Percentiles rank a stretch among this genome's conserved stretches.
Evolutionary conservation across 1,140 invertebrate species (phyloP).

Genomic region (Sitobion miscanthi): DNA sequence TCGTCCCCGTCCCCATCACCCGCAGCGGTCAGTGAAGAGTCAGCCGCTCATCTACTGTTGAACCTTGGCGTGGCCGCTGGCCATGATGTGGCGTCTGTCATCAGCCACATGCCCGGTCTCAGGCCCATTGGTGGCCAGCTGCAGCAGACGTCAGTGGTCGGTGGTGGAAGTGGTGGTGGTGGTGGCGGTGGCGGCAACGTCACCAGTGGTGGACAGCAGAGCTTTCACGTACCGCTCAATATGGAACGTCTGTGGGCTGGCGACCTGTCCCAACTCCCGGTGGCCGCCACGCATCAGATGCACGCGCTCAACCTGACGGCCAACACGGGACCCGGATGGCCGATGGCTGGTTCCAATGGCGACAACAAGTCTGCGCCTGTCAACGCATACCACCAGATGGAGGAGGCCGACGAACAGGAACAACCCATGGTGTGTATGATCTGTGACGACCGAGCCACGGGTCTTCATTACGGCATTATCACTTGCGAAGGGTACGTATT

Average conservation of each 20-base stretch:
- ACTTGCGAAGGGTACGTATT: constrained; percentile 87
- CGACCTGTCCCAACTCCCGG: constrained; percentile 80
- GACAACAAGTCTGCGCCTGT: constrained; percentile 58
- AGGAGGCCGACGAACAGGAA: constrained; percentile 80
- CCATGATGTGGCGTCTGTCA: constrained; percentile 80
- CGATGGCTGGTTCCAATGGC: constrained; percentile 62
- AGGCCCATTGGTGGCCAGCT: constrained; percentile 47
- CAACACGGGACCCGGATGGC: constrained; percentile 61
- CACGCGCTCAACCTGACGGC: constrained; percentile 78
- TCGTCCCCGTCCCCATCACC: constrained; percentile 57
- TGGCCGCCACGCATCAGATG: constrained; percentile 77
- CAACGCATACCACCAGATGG: constrained; percentile 57
- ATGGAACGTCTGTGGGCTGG: constrained; percentile 91
- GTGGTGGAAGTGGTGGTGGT: constrained; percentile 40
- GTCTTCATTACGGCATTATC: constrained; percentile 97
- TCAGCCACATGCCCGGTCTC: constrained; percentile 63
- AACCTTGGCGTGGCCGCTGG: constrained; percentile 82
- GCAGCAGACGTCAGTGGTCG: constrained; percentile 26
- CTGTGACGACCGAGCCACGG: constrained; percentile 95
- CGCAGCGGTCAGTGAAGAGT: constrained; percentile 71
- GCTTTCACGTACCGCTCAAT: constrained; percentile 73
- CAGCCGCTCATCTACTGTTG: constrained; percentile 80
- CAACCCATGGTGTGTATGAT: constrained; percentile 98
- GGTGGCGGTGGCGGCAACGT: constrained; percentile 58
- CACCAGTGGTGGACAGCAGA: constrained; percentile 58